A percentile compares a stretch with the other conserved stretches of the same genome.
phyloP scores from a whole-genome alignment of 2,113 vertebrate species.

The Rousettus leschenaultii region DNA sequence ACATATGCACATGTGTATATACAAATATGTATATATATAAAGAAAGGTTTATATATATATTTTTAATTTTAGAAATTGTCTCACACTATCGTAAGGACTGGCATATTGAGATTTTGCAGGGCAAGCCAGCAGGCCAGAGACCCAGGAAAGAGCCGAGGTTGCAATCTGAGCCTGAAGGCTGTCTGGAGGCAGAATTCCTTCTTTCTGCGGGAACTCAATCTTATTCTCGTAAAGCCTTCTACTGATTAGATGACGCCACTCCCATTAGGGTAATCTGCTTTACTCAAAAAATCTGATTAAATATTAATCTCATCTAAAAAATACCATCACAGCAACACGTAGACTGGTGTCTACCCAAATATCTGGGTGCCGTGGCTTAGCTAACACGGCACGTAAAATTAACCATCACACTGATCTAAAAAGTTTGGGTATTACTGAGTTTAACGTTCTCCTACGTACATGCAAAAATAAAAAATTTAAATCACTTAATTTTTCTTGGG shows the following conservation, averaged over 20 bases:
- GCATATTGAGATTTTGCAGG: background rate
- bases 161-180: background rate
- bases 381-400: background rate
- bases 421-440: background rate
- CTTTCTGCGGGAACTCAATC: background rate
- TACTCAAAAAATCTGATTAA: background rate
- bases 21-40: too few relatives aligned
- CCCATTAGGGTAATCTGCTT: background rate
- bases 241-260: background rate
- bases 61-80: background rate
- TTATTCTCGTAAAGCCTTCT: background rate
- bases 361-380: background rate
- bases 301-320: background rate
- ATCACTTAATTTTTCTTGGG: background rate
- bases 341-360: too few relatives aligned
- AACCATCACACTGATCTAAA: background rate
- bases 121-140: background rate
- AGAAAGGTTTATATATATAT: too few relatives aligned
- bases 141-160: background rate
- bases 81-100: fast-evolving
- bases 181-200: background rate
- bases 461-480: background rate
- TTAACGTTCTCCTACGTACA: fast-evolving
- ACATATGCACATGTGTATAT: too few relatives aligned
- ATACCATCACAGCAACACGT: background rate